Evolutionary conservation across 2,113 vertebrate genomes (phyloP).

Genomic region (Tor tambroides): DNA sequence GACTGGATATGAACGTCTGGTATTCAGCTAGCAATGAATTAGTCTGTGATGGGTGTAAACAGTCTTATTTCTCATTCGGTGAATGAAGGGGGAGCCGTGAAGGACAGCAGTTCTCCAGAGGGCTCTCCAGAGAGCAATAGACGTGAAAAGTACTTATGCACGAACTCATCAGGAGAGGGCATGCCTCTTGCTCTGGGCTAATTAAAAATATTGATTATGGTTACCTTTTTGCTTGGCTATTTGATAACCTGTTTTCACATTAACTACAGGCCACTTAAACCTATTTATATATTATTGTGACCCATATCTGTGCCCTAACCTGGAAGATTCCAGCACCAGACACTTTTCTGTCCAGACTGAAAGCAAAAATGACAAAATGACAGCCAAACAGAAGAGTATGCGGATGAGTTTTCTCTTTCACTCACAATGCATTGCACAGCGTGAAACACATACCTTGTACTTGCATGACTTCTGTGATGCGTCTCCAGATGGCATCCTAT

Average conservation of each 20-base stretch:
- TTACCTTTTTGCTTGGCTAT: background rate
- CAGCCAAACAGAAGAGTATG: background rate
- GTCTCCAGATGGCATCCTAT: background rate
- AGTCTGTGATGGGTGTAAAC: constrained; percentile 21
- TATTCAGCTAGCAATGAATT: constrained; percentile 14
- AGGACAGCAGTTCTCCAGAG: constrained; percentile 36
- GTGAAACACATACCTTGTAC: background rate
- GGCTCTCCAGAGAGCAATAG: constrained; percentile 20
- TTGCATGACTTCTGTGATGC: background rate
- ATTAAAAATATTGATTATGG: constrained; percentile 40
- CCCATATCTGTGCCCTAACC: background rate
- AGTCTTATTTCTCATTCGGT: constrained; percentile 5
- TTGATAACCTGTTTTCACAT: background rate
- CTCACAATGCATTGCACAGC: background rate
- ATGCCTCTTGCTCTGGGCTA: constrained; percentile 41
- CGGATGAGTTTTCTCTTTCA: background rate
- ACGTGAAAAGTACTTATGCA: constrained; percentile 56
- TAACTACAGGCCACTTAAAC: background rate
- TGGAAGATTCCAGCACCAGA: background rate
- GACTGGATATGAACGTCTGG: constrained; percentile 1
- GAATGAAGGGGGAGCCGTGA: background rate
- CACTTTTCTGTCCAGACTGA: background rate
- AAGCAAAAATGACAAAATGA: background rate
- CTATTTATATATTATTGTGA: background rate
- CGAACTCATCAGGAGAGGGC: constrained; percentile 14